phyloP scores from a whole-genome alignment of 2,888 invertebrate species.

The Ametastegia equiseti region DNA sequence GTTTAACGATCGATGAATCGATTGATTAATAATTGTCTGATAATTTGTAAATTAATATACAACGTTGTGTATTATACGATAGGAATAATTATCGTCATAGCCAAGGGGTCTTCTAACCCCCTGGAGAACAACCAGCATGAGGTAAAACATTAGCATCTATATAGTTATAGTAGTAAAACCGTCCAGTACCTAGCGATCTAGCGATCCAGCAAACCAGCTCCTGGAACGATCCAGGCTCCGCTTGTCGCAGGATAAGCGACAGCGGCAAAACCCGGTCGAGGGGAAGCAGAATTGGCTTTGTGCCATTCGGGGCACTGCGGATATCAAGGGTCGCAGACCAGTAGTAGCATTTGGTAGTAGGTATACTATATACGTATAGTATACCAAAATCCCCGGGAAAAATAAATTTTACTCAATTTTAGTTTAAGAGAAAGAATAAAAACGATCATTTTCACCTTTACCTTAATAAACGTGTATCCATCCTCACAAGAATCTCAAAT shows the following conservation, averaged over 20 bases:
- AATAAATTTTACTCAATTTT: conserved; percentile 17
- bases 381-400: conserved; percentile 50
- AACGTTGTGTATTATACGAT: background rate
- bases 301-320: conserved; percentile 74
- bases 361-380: too few relatives aligned
- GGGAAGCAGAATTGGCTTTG: conserved; percentile 63
- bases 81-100: background rate
- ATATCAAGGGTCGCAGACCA: too few relatives aligned
- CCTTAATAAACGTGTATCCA: too few relatives aligned
- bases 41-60: background rate
- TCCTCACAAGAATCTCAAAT: too few relatives aligned
- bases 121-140: too few relatives aligned
- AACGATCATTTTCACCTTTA: too few relatives aligned
- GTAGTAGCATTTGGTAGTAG: too few relatives aligned
- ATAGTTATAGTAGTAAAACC: too few relatives aligned
- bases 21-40: background rate
- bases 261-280: conserved; percentile 47
- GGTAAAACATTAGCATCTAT: too few relatives aligned
- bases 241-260: conserved; percentile 9
- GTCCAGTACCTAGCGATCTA: too few relatives aligned
- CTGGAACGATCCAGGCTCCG: background rate
- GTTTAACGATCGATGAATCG: background rate
- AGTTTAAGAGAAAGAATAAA: too few relatives aligned
- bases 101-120: background rate
- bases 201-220: background rate